Evolutionary conservation across 1,140 invertebrate genomes (phyloP).

Genomic region (Brachionus angularis): DNA sequence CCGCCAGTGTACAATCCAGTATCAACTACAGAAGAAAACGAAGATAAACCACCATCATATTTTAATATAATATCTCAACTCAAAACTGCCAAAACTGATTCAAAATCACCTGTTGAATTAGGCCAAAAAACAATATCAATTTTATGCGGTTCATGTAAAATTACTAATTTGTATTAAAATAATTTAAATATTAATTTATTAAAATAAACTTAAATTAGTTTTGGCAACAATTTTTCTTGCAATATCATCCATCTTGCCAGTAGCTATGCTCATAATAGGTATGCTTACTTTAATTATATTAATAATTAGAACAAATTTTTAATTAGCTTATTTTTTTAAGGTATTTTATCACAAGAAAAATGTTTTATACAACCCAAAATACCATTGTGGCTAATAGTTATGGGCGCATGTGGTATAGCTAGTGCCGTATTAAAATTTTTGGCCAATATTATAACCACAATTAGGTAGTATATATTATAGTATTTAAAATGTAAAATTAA

Average conservation of each 20-base stretch:
- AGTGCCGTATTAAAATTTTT: conserved; percentile 1
- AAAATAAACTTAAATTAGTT: conserved; percentile 3
- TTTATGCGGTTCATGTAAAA: conserved; percentile 15
- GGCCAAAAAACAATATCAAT: neutral
- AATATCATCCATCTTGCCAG: neutral
- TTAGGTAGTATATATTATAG: neutral
- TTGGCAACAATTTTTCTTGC: neutral
- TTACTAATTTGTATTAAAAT: neutral
- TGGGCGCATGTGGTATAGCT: neutral
- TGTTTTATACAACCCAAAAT: conserved; percentile 26
- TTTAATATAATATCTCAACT: conserved; percentile 37
- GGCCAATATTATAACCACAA: conserved; percentile 14
- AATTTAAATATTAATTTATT: neutral
- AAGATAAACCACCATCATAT: conserved; percentile 40
- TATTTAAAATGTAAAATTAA: neutral
- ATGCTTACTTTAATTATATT: no score
- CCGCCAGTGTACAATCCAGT: conserved; percentile 34
- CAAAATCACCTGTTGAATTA: conserved; percentile 17
- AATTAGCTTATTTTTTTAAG: no score
- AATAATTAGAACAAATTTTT: no score
- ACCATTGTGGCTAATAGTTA: conserved; percentile 37
- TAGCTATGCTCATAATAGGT: conserved; percentile 24
- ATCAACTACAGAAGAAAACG: conserved; percentile 17
- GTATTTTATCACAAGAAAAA: conserved; percentile 10
- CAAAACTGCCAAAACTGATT: neutral